These are phyloP conservation scores for Apomyelois bistriatella DNA, from an alignment of 2,888 invertebrate species.

Conservation along the genomic window DNA sequence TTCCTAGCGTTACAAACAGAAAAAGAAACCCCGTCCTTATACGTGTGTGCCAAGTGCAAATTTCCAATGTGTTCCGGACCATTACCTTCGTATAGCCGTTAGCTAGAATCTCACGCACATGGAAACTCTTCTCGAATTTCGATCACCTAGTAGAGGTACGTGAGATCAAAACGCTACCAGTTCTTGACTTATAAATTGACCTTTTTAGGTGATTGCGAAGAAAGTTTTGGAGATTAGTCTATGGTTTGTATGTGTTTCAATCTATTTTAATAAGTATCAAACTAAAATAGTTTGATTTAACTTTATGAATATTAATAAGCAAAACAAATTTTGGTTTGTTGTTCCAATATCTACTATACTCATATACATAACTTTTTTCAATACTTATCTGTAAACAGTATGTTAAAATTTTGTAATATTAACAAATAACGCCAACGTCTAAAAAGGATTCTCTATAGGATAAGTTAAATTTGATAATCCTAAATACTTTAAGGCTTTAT, in stretches of 20 bases:
- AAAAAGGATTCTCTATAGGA: neutral
- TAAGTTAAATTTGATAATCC: neutral
- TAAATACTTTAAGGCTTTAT: slow-evolving; percentile 5
- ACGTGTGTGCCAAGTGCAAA: slow-evolving; percentile 41
- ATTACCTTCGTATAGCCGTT: slow-evolving; percentile 53
- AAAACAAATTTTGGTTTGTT: too few relatives aligned
- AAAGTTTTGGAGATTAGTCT: neutral
- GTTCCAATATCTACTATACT: too few relatives aligned
- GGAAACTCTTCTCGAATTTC: slow-evolving; percentile 37
- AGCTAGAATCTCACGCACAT: slow-evolving; percentile 31
- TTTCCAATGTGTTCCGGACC: slow-evolving; percentile 57
- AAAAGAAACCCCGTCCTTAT: slow-evolving; percentile 27
- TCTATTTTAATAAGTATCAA: too few relatives aligned
- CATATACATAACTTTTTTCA: too few relatives aligned
- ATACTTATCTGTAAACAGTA: too few relatives aligned
- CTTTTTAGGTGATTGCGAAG: slow-evolving; percentile 8
- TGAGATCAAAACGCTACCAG: neutral
- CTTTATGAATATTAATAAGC: too few relatives aligned
- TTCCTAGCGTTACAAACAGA: slow-evolving; percentile 17
- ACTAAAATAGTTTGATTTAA: too few relatives aligned
- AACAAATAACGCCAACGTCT: neutral
- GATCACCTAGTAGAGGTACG: slow-evolving; percentile 15
- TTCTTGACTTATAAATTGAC: neutral
- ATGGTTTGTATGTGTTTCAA: too few relatives aligned
- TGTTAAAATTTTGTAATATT: neutral